Evolutionary conservation across 2,113 vertebrate genomes (phyloP), one percentile per base, ranked within the genome.

Genomic region (Silurus meridionalis): DNA sequence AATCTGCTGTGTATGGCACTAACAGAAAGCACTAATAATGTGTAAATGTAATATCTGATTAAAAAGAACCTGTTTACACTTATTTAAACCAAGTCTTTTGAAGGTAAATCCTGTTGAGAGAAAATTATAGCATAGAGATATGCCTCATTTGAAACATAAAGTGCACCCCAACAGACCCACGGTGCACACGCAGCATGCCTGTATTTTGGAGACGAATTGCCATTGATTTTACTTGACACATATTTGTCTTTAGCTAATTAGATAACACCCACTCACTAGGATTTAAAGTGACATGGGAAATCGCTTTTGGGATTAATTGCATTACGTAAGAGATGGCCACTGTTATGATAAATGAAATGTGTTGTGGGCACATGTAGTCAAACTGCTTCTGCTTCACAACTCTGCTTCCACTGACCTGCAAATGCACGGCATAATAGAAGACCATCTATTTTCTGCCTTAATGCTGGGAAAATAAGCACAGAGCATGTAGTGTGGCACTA

Each of bases 241-340:
- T 71, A 71, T 88, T 86, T 82, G 61, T 57, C 80, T 80, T 80
- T 77, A 71, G 46, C 46, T 90, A 86, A 84, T 86, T 82, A 83
- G 71, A 69, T 80, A 85, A 66, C 72, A 77, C 23, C 83, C 75
- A 55, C 85, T 82, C 55, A 90, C 84, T 5, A 19, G 77, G 57
- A 88, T 80, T 61, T 46, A 82, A 77, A 83, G 60, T 77, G 58
- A 75, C 55, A 64, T 15, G 57, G 52, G 23, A 64, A 87, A 79
- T 85, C 46, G n/a, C 75, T 69, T 75, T 77, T 58, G 71, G 84
- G 50, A 72, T 75, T 86, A 87, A 87, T 85, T 81, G 19, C 11
- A n/a, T 67, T 48, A 23, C 52, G 57, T 28, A 14, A 60, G 55
- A 53, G 7, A 85, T 83, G 25, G 17, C 37, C n/a, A 83, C 2